These are phyloP conservation scores for Drosophila chauvacae DNA, from an alignment of 1,140 invertebrate species.

Conservation along the genomic window DNA sequence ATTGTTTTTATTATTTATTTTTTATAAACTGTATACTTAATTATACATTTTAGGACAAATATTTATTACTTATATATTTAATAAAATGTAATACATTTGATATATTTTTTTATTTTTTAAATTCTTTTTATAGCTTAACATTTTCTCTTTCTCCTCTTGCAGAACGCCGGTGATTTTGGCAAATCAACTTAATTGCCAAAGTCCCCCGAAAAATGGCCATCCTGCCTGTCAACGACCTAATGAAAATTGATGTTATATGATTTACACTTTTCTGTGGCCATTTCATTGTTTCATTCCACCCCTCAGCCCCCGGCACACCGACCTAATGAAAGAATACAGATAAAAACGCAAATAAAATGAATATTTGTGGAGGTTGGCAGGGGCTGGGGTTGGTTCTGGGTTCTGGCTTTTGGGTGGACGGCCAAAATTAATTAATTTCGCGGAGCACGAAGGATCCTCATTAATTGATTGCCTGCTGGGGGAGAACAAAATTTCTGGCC, in stretches of 20 bases:
- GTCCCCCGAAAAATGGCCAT: conserved; percentile 39
- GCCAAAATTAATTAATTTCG: conserved; percentile 67
- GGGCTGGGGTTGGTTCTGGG: not conserved
- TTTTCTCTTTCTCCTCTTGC: not conserved
- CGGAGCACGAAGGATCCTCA: conserved; percentile 29
- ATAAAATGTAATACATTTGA: too few species aligned
- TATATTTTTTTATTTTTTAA: not conserved
- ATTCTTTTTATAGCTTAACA: not conserved
- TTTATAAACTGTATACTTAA: too few species aligned
- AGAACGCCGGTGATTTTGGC: conserved; percentile 35
- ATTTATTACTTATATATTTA: not conserved
- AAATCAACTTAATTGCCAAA: conserved; percentile 67
- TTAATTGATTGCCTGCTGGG: conserved; percentile 47
- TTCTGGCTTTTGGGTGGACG: not conserved
- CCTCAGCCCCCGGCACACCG: not conserved
- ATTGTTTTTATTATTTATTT: too few species aligned
- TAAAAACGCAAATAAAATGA: conserved; percentile 57
- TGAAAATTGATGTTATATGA: conserved; percentile 81
- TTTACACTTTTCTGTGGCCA: conserved; percentile 69
- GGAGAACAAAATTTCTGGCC: not conserved
- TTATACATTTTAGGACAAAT: too few species aligned
- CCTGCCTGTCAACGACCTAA: conserved; percentile 65
- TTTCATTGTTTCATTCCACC: conserved; percentile 48
- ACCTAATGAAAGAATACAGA: conserved; percentile 5
- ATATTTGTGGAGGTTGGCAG: conserved; percentile 40